Percentiles rank a stretch among this genome's conserved stretches.
phyloP scores from a whole-genome alignment of 2,797 vertebrate species.

The Hypotaenidia philippensis region DNA sequence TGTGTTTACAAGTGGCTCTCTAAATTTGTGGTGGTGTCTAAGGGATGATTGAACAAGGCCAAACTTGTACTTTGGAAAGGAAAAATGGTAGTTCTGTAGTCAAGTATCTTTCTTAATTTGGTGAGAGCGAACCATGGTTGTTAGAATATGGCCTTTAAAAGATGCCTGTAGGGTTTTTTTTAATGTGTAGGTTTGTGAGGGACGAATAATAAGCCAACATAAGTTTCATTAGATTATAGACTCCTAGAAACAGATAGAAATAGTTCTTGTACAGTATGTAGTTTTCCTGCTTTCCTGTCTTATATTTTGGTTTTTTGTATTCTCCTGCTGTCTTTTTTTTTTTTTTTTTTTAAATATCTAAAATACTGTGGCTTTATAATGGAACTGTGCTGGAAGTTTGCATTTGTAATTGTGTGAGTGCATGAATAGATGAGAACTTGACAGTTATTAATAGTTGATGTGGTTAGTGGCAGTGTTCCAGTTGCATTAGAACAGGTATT shows the following conservation, averaged over 20 bases:
- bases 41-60: not conserved
- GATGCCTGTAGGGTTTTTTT: not conserved
- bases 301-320: not conserved
- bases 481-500: not conserved
- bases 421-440: not conserved
- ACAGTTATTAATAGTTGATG: not conserved
- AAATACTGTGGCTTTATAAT: not conserved
- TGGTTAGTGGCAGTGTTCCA: not conserved
- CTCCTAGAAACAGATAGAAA: not conserved
- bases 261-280: not conserved
- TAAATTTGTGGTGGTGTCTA: not conserved
- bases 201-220: not conserved
- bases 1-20: not conserved
- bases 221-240: not conserved
- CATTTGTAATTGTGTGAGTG: not conserved
- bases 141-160: not conserved
- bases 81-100: not conserved
- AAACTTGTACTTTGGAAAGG: not conserved
- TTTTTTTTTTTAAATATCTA: not conserved
- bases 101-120: not conserved
- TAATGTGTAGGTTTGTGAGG: not conserved
- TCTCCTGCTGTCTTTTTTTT: not conserved
- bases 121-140: not conserved
- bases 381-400: not conserved
- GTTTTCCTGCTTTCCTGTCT: not conserved